These are phyloP conservation scores for Machaerirhynchus nigripectus DNA, from an alignment of 2,113 vertebrate genomes.

Conservation along the genomic window DNA sequence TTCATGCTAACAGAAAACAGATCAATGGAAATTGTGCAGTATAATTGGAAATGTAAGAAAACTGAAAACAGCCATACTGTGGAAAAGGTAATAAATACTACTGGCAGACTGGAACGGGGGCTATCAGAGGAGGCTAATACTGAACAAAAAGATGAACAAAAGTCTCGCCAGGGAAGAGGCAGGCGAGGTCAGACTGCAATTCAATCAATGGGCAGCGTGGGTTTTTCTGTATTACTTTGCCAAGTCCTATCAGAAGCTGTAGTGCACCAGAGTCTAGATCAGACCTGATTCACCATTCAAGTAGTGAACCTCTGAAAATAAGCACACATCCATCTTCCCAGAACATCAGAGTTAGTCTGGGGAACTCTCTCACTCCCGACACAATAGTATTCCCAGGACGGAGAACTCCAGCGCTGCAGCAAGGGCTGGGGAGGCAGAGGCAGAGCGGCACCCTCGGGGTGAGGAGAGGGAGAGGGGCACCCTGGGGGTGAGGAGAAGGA, in stretches of 20 bases:
- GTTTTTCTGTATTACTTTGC: slow-evolving; percentile 10
- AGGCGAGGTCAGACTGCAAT: slow-evolving; percentile 32
- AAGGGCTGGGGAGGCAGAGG: background rate
- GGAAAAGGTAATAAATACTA: slow-evolving; percentile 67
- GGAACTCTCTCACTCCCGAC: background rate
- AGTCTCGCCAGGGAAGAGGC: slow-evolving; percentile 8
- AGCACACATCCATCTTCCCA: background rate
- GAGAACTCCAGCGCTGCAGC: background rate
- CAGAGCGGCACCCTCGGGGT: background rate
- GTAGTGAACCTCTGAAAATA: background rate
- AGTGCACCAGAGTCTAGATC: background rate
- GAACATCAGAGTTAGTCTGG: background rate
- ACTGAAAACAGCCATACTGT: slow-evolving; percentile 58
- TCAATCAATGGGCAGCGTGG: slow-evolving; percentile 2
- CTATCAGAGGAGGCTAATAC: slow-evolving; percentile 23
- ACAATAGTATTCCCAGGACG: background rate
- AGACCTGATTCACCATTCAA: background rate
- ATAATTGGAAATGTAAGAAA: slow-evolving; percentile 73
- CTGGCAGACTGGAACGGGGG: slow-evolving; percentile 19
- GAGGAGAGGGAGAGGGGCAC: too few species aligned
- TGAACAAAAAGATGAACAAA: slow-evolving; percentile 32
- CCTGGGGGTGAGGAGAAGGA: too few species aligned
- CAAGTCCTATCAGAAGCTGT: background rate
- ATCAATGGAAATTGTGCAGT: slow-evolving; percentile 68
- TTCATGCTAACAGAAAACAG: slow-evolving; percentile 72